phyloP scores from a whole-genome alignment of 2,888 invertebrate species.

The Pheosia tremula region DNA sequence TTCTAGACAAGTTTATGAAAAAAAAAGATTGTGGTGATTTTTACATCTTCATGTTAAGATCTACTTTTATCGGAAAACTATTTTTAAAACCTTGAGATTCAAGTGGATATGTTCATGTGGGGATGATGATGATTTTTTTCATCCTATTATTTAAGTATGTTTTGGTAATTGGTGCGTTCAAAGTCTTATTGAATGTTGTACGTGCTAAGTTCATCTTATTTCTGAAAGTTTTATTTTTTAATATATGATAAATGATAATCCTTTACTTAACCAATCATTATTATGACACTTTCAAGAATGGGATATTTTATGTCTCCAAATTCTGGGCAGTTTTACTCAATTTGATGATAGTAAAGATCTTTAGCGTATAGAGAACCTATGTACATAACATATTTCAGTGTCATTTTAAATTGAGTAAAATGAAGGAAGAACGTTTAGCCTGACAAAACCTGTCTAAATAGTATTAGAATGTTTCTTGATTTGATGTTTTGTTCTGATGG shows the following conservation, averaged over 20 bases:
- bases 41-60: no score
- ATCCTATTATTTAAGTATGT: no score
- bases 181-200: slow-evolving; percentile 66
- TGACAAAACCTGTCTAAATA: slow-evolving; percentile 1
- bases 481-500: slow-evolving; percentile 61
- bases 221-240: slow-evolving; percentile 26
- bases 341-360: slow-evolving; percentile 14
- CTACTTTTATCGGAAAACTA: no score
- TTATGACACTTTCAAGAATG: slow-evolving; percentile 17
- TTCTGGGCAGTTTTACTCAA: slow-evolving; percentile 25
- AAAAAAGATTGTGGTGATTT: no score
- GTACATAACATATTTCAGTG: not conserved
- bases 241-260: no score
- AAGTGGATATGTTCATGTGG: no score
- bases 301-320: slow-evolving; percentile 25
- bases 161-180: slow-evolving; percentile 34
- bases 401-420: slow-evolving; percentile 22
- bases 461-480: slow-evolving; percentile 40
- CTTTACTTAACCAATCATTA: no score
- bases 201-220: slow-evolving; percentile 48
- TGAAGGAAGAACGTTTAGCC: not conserved
- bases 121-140: no score
- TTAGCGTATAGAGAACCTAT: not conserved
- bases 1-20: no score
- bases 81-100: no score